phyloP scores from a whole-genome alignment of 2,113 vertebrate genomes.

The Micromys minutus region DNA sequence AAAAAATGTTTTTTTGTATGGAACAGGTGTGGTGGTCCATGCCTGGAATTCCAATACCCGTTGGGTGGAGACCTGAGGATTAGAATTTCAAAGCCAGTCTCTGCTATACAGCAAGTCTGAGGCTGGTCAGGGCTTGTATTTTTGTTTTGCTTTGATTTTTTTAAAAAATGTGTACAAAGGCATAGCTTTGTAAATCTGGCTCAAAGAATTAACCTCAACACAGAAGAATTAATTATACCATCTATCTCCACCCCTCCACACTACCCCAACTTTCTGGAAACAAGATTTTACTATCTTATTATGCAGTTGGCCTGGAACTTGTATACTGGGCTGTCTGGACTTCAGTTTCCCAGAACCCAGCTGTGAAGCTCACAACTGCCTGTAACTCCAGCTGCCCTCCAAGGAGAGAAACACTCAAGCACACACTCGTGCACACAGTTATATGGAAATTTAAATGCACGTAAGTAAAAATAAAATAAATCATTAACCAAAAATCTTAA shows the following conservation, averaged over 20 bases:
- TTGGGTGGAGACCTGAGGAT: not conserved
- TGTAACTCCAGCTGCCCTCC: not conserved
- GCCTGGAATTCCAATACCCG: not conserved
- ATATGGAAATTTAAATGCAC: not conserved
- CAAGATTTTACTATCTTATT: not conserved
- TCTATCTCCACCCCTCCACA: not conserved
- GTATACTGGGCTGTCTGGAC: not conserved
- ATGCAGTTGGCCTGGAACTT: not conserved
- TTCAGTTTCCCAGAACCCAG: not conserved
- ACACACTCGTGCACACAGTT: not conserved
- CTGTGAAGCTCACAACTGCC: not conserved
- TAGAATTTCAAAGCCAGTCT: not conserved
- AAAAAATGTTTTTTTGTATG: no score
- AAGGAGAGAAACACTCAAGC: not conserved
- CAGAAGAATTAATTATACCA: not conserved
- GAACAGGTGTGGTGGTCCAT: no score
- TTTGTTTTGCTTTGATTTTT: not conserved
- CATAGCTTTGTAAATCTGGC: not conserved
- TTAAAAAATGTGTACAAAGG: not conserved
- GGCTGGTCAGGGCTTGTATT: not conserved
- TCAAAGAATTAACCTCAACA: not conserved
- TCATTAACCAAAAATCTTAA: not conserved
- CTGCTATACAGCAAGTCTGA: not conserved
- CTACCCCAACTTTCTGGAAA: not conserved
- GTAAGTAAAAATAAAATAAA: not conserved